These are phyloP conservation scores for Sturmia bella DNA, from an alignment of 2,888 invertebrate genomes.

Conservation along the genomic window DNA sequence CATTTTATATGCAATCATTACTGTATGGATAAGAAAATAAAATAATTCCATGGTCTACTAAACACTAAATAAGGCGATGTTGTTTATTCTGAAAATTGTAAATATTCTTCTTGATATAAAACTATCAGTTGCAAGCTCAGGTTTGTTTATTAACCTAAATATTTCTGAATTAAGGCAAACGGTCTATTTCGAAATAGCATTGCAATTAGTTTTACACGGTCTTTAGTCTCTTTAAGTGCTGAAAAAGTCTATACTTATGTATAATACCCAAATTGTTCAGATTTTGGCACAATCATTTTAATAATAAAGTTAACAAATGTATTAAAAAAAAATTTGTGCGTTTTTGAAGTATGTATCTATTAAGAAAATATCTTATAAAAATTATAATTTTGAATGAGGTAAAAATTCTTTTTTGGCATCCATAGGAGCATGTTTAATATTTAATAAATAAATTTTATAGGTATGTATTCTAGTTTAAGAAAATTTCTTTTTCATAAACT, in stretches of 20 bases:
- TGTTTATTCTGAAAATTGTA: not conserved
- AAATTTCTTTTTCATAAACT: too few relatives aligned
- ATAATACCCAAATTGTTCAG: not conserved
- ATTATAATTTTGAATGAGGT: too few relatives aligned
- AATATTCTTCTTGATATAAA: slow-evolving; percentile 3
- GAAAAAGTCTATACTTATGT: not conserved
- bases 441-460: too few relatives aligned
- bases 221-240: not conserved
- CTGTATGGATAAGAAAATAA: slow-evolving; percentile 38
- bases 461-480: too few relatives aligned
- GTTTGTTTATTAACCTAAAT: not conserved
- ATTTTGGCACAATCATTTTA: too few relatives aligned
- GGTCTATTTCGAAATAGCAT: slow-evolving; percentile 20
- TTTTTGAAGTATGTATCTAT: too few relatives aligned
- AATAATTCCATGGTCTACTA: slow-evolving; percentile 60
- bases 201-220: slow-evolving; percentile 27
- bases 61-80: slow-evolving; percentile 12
- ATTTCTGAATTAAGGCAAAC: slow-evolving; percentile 8
- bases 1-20: slow-evolving; percentile 2
- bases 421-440: too few relatives aligned
- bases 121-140: slow-evolving; percentile 4
- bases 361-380: too few relatives aligned
- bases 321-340: too few relatives aligned
- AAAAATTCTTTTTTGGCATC: too few relatives aligned
- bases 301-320: too few relatives aligned